phyloP scores from a whole-genome alignment of 2,797 vertebrate genomes.

The Scomberomorus guttatus region DNA sequence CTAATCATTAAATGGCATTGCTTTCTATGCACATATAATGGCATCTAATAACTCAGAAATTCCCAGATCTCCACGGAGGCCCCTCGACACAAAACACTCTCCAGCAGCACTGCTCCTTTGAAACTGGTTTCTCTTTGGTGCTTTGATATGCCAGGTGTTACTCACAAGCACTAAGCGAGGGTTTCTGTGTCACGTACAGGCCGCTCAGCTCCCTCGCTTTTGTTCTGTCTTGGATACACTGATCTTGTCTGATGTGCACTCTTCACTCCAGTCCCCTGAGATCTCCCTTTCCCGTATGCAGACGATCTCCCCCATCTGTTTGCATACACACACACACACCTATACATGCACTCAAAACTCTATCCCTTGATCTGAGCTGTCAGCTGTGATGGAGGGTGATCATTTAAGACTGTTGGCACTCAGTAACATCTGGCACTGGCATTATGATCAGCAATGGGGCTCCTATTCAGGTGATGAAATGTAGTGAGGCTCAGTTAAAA shows the following conservation, averaged over 20 bases:
- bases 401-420: constrained; percentile 17
- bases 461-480: constrained; percentile 25
- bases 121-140: constrained; percentile 34
- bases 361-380: constrained; percentile 56
- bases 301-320: constrained; percentile 69
- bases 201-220: constrained; percentile 56
- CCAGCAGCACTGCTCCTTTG: constrained; percentile 44
- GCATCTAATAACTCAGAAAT: constrained; percentile 40
- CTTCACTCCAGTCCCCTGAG: constrained; percentile 54
- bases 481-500: neutral
- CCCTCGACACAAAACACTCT: constrained; percentile 24
- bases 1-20: neutral
- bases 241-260: constrained; percentile 66
- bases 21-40: constrained; percentile 12
- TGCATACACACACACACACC: constrained; percentile 24
- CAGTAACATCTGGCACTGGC: constrained; percentile 5
- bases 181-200: constrained; percentile 53
- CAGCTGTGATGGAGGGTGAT: constrained; percentile 48
- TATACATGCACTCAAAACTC: constrained; percentile 10
- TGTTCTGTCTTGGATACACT: constrained; percentile 58
- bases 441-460: constrained; percentile 2
- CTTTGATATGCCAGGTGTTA: constrained; percentile 76
- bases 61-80: constrained; percentile 26
- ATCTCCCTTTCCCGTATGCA: constrained; percentile 18
- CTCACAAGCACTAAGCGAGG: constrained; percentile 30